phyloP scores from a whole-genome alignment of 2,113 vertebrate species.

The Phalacrocorax pelagicus region DNA sequence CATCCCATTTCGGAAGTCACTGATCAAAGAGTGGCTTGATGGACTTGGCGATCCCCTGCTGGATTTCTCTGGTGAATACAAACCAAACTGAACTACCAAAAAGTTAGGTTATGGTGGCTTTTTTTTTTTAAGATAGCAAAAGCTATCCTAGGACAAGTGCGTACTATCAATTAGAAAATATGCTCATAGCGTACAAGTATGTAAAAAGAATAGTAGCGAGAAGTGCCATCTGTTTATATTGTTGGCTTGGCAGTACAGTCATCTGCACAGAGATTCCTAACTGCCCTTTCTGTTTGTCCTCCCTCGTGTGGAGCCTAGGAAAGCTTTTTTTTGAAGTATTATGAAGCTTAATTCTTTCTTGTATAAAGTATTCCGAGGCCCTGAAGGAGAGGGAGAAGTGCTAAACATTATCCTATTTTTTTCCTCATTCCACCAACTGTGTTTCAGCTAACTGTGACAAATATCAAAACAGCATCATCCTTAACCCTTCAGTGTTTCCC shows the following conservation, averaged over 20 bases:
- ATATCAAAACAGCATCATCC: not conserved
- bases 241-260: not conserved
- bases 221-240: not conserved
- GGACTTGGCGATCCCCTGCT: not conserved
- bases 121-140: not conserved
- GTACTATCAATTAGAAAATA: not conserved
- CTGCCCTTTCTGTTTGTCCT: not conserved
- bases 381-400: not conserved
- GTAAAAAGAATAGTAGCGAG: not conserved
- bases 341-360: not conserved
- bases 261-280: not conserved
- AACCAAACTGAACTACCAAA: not conserved
- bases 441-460: not conserved
- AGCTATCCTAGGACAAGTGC: not conserved
- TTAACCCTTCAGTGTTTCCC: not conserved
- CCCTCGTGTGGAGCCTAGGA: not conserved
- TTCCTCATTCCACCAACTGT: not conserved
- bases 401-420: not conserved
- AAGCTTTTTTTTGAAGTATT: not conserved
- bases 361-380: not conserved
- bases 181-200: not conserved
- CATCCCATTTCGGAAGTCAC: not conserved
- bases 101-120: not conserved
- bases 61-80: not conserved
- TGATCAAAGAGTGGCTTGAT: not conserved